Conservation (phyloP, 1,140 invertebrate species). For the Antheraea pernyi region DNA sequence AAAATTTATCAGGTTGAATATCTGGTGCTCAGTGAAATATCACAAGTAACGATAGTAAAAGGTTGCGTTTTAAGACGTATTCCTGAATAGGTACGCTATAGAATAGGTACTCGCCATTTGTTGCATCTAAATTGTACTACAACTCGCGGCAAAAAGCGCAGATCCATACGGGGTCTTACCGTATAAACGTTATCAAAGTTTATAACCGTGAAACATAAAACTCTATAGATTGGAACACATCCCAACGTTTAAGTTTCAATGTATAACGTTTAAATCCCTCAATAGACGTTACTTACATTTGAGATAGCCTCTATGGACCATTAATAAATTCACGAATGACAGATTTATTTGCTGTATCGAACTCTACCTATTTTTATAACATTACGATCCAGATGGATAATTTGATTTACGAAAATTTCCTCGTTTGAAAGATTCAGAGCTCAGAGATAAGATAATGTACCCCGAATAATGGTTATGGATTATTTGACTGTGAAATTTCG, state of each 20-base stretch:
- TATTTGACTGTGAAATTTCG: no score
- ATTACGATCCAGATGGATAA: not conserved
- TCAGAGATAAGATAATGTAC: not conserved
- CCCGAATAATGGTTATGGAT: no score
- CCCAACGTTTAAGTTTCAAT: not conserved
- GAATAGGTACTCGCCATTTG: no score
- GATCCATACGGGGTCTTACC: not conserved
- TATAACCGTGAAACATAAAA: not conserved
- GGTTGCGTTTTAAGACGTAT: no score
- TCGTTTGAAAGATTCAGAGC: not conserved
- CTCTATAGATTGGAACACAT: not conserved
- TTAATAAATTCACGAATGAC: constrained; percentile 5
- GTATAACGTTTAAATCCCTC: not conserved
- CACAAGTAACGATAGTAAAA: no score
- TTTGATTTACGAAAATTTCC: not conserved
- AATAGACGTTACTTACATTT: not conserved
- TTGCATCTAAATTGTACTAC: not conserved
- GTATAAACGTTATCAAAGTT: not conserved
- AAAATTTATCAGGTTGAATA: no score
- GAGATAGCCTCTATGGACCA: constrained; percentile 2
- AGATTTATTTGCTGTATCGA: constrained; percentile 10
- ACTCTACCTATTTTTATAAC: constrained; percentile 4
- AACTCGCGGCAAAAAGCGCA: not conserved
- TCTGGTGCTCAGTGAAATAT: no score
- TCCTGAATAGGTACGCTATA: no score